Conservation (phyloP, 1,140 invertebrate genomes). For the Bombus vancouverensis region DNA sequence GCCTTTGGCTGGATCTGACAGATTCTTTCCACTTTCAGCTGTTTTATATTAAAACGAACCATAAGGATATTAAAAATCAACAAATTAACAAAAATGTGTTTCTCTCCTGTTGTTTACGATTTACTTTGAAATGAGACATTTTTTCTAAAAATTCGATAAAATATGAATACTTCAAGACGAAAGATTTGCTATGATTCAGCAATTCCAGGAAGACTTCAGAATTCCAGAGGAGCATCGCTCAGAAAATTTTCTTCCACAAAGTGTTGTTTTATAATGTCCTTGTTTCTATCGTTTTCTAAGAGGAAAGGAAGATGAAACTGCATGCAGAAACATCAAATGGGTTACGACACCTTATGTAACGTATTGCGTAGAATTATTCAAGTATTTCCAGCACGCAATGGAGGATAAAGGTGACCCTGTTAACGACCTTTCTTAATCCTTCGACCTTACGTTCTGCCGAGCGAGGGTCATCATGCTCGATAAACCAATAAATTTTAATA, state of each 20-base stretch:
- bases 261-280: neutral
- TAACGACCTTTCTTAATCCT: constrained; percentile 47
- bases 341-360: neutral
- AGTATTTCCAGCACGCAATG: constrained; percentile 19
- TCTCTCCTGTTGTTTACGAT: too few relatives aligned
- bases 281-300: neutral
- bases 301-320: neutral
- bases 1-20: too few relatives aligned
- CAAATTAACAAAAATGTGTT: too few relatives aligned
- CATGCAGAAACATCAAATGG: neutral
- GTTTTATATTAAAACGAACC: too few relatives aligned
- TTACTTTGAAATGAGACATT: neutral
- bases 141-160: neutral
- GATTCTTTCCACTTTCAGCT: too few relatives aligned
- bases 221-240: neutral
- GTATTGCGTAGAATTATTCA: neutral
- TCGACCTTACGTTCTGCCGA: constrained; percentile 20
- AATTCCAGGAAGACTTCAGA: neutral
- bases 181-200: neutral
- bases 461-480: constrained; percentile 29
- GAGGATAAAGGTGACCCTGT: constrained; percentile 43
- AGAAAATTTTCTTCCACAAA: neutral
- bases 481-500: constrained; percentile 47
- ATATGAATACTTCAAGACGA: too few relatives aligned
- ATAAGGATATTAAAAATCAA: too few relatives aligned